phyloP scores from a whole-genome alignment of 1,140 invertebrate species.

The Caenorhabditis latens region DNA sequence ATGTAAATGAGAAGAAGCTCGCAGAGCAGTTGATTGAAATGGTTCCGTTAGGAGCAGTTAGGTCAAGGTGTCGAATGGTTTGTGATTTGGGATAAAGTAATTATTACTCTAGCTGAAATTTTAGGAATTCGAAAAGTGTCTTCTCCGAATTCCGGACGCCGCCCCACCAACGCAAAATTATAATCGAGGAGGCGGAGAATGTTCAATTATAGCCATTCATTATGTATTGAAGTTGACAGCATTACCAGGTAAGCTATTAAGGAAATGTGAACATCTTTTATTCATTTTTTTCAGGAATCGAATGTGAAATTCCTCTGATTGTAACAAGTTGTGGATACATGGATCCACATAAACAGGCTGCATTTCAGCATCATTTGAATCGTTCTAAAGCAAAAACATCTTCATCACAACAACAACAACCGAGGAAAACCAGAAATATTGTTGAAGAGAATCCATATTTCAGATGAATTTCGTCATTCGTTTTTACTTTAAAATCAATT shows the following conservation, averaged over 20 bases:
- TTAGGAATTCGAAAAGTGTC: constrained; percentile 70
- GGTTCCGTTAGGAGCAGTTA: constrained; percentile 68
- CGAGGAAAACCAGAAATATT: constrained; percentile 51
- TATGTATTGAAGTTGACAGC: constrained; percentile 73
- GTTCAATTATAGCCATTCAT: constrained; percentile 71
- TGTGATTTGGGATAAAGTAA: not conserved
- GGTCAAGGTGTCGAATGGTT: constrained; percentile 71
- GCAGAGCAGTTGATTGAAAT: constrained; percentile 70
- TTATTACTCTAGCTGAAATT: not conserved
- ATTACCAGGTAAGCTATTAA: constrained; percentile 60
- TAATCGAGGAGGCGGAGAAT: constrained; percentile 61
- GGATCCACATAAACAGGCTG: constrained; percentile 60
- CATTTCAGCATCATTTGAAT: constrained; percentile 49
- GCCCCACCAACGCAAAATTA: constrained; percentile 70
- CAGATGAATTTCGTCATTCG: not conserved
- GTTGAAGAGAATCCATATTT: constrained; percentile 57
- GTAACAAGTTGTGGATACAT: constrained; percentile 67
- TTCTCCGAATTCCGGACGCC: constrained; percentile 68
- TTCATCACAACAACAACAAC: not conserved
- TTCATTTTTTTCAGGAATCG: constrained; percentile 67
- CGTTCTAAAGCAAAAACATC: constrained; percentile 25
- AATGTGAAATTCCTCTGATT: constrained; percentile 73
- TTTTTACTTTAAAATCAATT: not conserved
- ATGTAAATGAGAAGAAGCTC: constrained; percentile 74
- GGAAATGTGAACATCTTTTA: too few species aligned